phyloP scores from a whole-genome alignment of 2,797 vertebrate species.

The Menidia menidia region DNA sequence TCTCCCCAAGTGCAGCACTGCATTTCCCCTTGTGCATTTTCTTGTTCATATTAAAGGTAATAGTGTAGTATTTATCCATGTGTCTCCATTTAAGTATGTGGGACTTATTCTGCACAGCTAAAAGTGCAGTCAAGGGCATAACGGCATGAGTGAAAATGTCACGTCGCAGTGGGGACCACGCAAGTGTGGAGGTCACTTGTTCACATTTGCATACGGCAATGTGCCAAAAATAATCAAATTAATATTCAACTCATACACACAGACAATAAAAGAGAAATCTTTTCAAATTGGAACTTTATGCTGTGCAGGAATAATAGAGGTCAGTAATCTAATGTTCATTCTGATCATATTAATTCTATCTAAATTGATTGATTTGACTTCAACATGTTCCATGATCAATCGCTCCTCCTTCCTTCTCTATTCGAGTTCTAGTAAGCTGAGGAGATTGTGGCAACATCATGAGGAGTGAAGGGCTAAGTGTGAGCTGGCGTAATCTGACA shows the following conservation, averaged over 20 bases:
- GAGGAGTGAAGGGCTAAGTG: slow-evolving; percentile 62
- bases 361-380: neutral
- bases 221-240: slow-evolving; percentile 56
- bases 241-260: slow-evolving; percentile 21
- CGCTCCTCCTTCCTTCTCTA: slow-evolving; percentile 36
- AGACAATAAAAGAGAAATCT: slow-evolving; percentile 1
- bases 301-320: neutral
- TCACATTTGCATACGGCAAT: slow-evolving; percentile 55
- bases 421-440: slow-evolving; percentile 40
- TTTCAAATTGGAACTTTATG: neutral
- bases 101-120: slow-evolving; percentile 49
- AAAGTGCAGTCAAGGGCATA: slow-evolving; percentile 65
- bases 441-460: slow-evolving; percentile 44
- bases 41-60: slow-evolving; percentile 21
- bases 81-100: slow-evolving; percentile 38
- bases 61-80: slow-evolving; percentile 40
- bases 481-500: slow-evolving; percentile 70
- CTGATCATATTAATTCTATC: neutral
- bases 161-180: slow-evolving; percentile 42
- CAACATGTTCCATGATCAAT: slow-evolving; percentile 15
- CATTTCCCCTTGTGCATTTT: slow-evolving; percentile 29
- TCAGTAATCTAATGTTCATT: neutral
- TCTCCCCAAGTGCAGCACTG: slow-evolving; percentile 36
- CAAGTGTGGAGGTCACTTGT: slow-evolving; percentile 52
- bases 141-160: slow-evolving; percentile 67